These are phyloP conservation scores for Coturnix japonica DNA, from an alignment of 2,113 vertebrate species.

Conservation along the genomic window DNA sequence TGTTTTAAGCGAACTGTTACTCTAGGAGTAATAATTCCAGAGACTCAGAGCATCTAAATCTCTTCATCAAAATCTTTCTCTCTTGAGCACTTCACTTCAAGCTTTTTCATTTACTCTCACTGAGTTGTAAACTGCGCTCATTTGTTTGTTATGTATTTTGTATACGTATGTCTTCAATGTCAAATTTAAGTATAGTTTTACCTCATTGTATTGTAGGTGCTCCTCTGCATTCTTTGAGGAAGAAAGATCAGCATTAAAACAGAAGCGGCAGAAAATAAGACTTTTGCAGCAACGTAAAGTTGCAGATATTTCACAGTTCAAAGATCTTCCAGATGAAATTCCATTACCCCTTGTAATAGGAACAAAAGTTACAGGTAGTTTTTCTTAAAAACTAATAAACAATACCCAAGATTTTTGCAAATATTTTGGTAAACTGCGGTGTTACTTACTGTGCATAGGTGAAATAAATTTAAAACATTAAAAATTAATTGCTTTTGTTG, in stretches of 20 bases:
- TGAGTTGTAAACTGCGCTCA: not conserved
- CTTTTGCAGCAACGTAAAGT: constrained; percentile 95
- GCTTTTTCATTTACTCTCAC: not conserved
- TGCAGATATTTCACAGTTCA: constrained; percentile 93
- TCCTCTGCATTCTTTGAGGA: constrained; percentile 98
- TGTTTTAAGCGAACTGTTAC: not conserved
- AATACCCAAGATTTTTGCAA: not conserved
- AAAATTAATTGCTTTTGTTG: not conserved
- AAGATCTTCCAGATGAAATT: constrained; percentile 98
- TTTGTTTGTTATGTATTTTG: not conserved
- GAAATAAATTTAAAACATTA: not conserved
- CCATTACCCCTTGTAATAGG: constrained; percentile 96
- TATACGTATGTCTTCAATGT: not conserved
- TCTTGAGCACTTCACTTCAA: not conserved
- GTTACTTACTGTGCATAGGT: not conserved
- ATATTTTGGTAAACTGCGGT: not conserved
- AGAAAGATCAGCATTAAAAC: constrained; percentile 92
- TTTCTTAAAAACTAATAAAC: not conserved
- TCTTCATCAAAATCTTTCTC: rapidly evolving
- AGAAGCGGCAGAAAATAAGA: constrained; percentile 96
- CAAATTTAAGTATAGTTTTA: not conserved
- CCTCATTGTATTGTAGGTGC: constrained; percentile 81
- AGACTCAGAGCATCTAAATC: not conserved
- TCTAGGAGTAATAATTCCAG: not conserved
- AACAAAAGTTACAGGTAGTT: constrained; percentile 96